Percentiles rank a stretch among this genome's conserved stretches.
Conservation (phyloP, 2,113 vertebrate genomes). For the Muntiacus reevesi region DNA sequence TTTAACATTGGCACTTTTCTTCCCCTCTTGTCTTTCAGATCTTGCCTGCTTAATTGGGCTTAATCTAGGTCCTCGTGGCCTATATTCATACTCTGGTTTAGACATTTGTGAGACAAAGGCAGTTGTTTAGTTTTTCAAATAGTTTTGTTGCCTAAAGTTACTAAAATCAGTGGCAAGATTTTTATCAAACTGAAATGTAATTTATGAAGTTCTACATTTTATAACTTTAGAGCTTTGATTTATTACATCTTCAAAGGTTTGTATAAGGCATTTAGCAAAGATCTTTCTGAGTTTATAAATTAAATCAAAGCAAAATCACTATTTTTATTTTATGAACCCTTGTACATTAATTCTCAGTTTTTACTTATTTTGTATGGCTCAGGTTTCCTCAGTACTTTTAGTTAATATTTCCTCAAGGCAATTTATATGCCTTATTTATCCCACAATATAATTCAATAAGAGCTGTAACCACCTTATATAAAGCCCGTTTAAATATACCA, state of each 20-base stretch:
- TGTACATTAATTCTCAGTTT: neutral
- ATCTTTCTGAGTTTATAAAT: neutral
- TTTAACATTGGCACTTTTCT: fast-evolving
- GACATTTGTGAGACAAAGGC: neutral
- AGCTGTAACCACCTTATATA: neutral
- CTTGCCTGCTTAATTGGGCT: neutral
- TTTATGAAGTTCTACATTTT: neutral
- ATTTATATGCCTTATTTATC: neutral
- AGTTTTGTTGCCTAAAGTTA: neutral
- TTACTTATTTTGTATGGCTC: neutral
- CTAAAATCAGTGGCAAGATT: neutral
- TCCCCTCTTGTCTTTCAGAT: neutral
- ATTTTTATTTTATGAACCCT: neutral
- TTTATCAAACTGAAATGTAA: neutral
- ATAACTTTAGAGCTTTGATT: neutral
- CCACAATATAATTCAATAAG: neutral
- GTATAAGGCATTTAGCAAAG: neutral
- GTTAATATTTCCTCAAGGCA: neutral
- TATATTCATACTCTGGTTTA: neutral
- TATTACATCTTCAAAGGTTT: neutral
- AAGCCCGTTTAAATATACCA: no score
- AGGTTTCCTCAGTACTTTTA: neutral
- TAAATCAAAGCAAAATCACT: neutral
- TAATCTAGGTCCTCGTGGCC: neutral
- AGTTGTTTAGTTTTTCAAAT: neutral